Conservation (phyloP, 1,140 invertebrate species). For the Drosophila truncata region DNA sequence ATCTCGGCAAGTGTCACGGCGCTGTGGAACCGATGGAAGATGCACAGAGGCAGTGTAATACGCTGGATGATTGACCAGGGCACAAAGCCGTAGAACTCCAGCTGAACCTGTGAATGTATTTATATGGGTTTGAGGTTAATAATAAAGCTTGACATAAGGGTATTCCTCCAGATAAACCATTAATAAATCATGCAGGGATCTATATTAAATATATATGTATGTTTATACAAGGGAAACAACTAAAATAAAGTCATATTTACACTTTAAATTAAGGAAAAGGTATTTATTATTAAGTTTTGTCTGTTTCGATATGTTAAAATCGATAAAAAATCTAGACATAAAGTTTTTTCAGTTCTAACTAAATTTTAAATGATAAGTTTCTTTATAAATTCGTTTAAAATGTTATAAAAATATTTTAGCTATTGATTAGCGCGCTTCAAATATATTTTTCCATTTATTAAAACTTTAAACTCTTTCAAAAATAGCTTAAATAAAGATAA, state of each 20-base stretch:
- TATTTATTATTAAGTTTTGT: not conserved
- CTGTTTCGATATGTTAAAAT: not conserved
- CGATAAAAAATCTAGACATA: not conserved
- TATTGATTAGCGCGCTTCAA: not conserved
- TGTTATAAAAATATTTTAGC: not conserved
- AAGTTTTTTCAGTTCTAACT: not conserved
- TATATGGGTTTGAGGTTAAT: not conserved
- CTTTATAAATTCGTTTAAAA: not conserved
- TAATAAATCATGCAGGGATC: constrained; percentile 18
- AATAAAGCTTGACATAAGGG: too few species aligned
- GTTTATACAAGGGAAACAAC: not conserved
- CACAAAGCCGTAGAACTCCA: constrained; percentile 97
- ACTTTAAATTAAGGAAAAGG: not conserved
- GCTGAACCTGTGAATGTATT: constrained; percentile 88
- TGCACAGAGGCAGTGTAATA: constrained; percentile 96
- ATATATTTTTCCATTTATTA: not conserved
- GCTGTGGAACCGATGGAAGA: constrained; percentile 99
- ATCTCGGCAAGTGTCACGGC: constrained; percentile 98
- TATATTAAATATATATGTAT: not conserved
- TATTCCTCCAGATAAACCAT: not conserved
- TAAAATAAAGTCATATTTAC: not conserved
- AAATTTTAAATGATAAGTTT: not conserved
- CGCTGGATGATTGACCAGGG: constrained; percentile 98
- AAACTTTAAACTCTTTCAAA: not conserved
- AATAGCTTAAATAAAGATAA: not conserved